Evolutionary conservation across 2,888 invertebrate species (phyloP).

Genomic region (Minunthozetes semirufus): DNA sequence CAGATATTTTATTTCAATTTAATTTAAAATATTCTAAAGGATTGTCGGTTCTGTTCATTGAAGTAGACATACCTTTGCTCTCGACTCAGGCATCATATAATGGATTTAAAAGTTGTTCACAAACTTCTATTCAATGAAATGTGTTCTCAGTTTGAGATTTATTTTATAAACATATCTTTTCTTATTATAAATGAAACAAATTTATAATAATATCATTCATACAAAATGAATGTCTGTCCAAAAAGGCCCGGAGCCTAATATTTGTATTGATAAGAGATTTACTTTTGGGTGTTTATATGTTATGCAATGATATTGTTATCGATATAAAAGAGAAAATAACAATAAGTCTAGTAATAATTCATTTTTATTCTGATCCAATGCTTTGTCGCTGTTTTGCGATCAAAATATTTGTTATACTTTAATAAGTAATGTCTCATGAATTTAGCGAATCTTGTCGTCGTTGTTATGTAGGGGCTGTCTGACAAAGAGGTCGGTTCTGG

Average conservation of each 20-base stretch:
- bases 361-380: not conserved
- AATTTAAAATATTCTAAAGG: conserved; percentile 19
- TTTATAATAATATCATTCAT: not conserved
- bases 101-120: too few species aligned
- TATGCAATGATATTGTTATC: not conserved
- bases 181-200: conserved; percentile 4
- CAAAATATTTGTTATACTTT: conserved; percentile 5
- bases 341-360: not conserved
- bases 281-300: not conserved
- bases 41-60: not conserved
- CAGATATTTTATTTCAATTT: conserved; percentile 1
- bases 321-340: not conserved
- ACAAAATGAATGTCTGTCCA: not conserved
- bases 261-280: not conserved
- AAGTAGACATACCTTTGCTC: not conserved
- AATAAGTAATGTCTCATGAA: conserved; percentile 23
- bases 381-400: not conserved
- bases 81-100: not conserved
- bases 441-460: not conserved
- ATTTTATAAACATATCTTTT: not conserved
- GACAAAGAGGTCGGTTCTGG: not conserved
- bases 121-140: not conserved
- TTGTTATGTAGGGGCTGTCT: not conserved
- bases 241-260: not conserved
- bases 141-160: not conserved